Evolutionary conservation across 2,888 invertebrate genomes (phyloP), one percentile per base, ranked within the genome.

Genomic region (Aproaerema taeniolella): DNA sequence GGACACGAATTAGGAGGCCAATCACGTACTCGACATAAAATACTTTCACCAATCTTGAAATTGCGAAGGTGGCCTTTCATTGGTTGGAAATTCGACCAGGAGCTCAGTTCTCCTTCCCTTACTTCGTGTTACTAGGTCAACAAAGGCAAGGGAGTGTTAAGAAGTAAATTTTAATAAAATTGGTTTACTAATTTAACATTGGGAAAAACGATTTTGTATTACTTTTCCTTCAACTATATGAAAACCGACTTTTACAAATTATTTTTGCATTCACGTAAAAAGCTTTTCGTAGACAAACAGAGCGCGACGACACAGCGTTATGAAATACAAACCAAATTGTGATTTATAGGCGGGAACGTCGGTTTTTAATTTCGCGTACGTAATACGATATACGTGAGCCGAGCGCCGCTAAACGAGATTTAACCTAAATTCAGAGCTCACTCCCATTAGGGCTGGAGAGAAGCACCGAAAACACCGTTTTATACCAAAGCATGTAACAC

Each of bases 21-120:
- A 58, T 61, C 70, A 72, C 72, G 73, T 71, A 50, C 45, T 42
- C 39, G 48, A 50, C 59, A 57, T 67, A 65, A 69, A 67, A 61
- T 66, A 70, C 57, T 61, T 62, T 57, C 49, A 47, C 54, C 53
- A 56, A 53, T 61, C 50, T 12, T 4, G 7, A 4, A 7, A n/a
- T n/a, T n/a, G n/a, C 34, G 25, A 15, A 34, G 34, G 14, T 13
- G 25, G 10, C 33, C 9, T 34, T 24, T 14, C 2, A 17, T n/a
- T n/a, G n/a, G n/a, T n/a, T n/a, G n/a, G n/a, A n/a, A n/a, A n/a
- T n/a, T n/a, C n/a, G n/a, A n/a, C n/a, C n/a, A n/a, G n/a, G n/a
- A n/a, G n/a, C n/a, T n/a, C n/a, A n/a, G n/a, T n/a, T n/a, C n/a
- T n/a, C n/a, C n/a, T n/a, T n/a, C n/a, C n/a, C n/a, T n/a, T n/a